These are phyloP conservation scores for Austrolebias charrua DNA, from an alignment of 2,797 vertebrate species.

Conservation along the genomic window DNA sequence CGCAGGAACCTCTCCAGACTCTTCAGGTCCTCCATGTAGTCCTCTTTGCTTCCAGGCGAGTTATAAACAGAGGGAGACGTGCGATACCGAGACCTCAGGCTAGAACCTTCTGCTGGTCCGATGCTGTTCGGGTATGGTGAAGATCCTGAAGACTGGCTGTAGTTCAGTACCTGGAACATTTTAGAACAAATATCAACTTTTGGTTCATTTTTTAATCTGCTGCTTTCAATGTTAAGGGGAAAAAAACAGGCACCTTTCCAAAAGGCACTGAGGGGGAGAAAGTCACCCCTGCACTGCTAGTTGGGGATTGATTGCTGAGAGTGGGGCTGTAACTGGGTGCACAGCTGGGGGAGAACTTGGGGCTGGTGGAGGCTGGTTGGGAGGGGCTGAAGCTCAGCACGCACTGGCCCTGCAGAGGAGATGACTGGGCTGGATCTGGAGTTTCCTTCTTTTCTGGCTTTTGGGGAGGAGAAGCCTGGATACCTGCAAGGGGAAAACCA, in stretches of 20 bases:
- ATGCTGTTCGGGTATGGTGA: constrained; percentile 81
- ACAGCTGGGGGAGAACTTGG: constrained; percentile 87
- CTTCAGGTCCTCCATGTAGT: constrained; percentile 90
- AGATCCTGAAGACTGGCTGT: constrained; percentile 80
- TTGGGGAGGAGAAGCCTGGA: constrained; percentile 82
- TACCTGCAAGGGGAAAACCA: constrained; percentile 63
- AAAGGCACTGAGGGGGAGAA: constrained; percentile 79
- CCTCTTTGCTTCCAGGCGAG: constrained; percentile 88
- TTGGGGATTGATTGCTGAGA: constrained; percentile 78
- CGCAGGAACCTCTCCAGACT: constrained; percentile 88
- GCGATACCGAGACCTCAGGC: constrained; percentile 87
- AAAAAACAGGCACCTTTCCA: constrained; percentile 73
- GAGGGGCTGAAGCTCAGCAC: constrained; percentile 94
- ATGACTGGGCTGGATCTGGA: constrained; percentile 78
- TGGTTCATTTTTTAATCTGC: background rate
- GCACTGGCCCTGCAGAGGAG: constrained; percentile 89
- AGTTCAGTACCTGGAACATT: constrained; percentile 79
- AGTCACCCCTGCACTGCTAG: constrained; percentile 69
- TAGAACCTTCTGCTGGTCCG: constrained; percentile 81
- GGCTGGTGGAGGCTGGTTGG: constrained; percentile 83
- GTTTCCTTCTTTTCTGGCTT: constrained; percentile 81
- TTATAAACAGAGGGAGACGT: constrained; percentile 87
- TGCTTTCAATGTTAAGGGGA: too few relatives aligned
- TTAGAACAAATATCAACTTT: background rate
- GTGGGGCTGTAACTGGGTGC: constrained; percentile 87